A percentile compares a stretch with the other conserved stretches of the same genome.
These are phyloP conservation scores for Apogon hyalosoma DNA, from an alignment of 2,797 vertebrate species.

Conservation along the genomic window DNA sequence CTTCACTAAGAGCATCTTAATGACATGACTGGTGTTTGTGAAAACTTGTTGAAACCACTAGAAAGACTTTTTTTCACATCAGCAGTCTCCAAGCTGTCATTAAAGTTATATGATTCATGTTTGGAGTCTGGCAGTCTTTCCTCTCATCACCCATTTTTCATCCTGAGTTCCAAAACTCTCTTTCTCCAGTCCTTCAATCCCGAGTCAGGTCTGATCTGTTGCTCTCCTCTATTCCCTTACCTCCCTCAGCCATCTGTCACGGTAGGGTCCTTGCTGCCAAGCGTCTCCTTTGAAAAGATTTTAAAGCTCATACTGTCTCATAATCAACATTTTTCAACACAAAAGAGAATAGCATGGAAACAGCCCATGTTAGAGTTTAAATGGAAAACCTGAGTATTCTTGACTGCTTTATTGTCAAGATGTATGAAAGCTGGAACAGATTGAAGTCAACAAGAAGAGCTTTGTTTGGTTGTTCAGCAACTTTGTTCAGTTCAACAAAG, in stretches of 20 bases:
- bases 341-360: background rate
- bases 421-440: background rate
- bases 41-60: conserved; percentile 43
- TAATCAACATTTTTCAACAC: conserved; percentile 35
- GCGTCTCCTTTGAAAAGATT: conserved; percentile 68
- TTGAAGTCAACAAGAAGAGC: background rate
- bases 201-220: conserved; percentile 71
- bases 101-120: conserved; percentile 65
- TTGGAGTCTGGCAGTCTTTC: conserved; percentile 57
- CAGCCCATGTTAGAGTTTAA: background rate
- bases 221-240: conserved; percentile 71
- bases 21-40: conserved; percentile 41
- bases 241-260: conserved; percentile 83
- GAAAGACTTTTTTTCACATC: conserved; percentile 28
- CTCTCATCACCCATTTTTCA: conserved; percentile 60
- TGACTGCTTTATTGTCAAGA: no score
- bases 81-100: conserved; percentile 51
- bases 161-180: conserved; percentile 62
- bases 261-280: conserved; percentile 71
- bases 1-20: conserved; percentile 36
- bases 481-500: conserved; percentile 39
- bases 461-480: background rate
- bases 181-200: conserved; percentile 62
- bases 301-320: conserved; percentile 63
- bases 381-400: background rate